Conservation (phyloP, 1,140 invertebrate species). For the Hesperophylax magnus region DNA sequence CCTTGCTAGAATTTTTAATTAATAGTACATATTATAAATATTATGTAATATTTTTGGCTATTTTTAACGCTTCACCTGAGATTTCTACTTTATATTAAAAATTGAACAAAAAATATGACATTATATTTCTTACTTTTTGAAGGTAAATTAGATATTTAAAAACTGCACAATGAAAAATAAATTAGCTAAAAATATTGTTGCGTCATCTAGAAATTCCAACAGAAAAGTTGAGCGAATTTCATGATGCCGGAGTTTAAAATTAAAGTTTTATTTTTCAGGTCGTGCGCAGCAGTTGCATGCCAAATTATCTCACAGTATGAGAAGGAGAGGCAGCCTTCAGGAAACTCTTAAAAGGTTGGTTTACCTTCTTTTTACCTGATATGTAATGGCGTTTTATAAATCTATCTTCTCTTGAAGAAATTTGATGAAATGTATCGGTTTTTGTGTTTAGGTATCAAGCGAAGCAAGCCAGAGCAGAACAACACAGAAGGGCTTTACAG, state of each 20-base stretch:
- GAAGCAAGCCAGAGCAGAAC: slow-evolving; percentile 88
- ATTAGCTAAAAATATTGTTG: background rate
- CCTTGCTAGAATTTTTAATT: too few relatives aligned
- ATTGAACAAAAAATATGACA: too few relatives aligned
- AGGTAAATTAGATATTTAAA: too few relatives aligned
- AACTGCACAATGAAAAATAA: too few relatives aligned
- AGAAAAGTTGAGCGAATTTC: background rate
- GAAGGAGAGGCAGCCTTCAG: slow-evolving; percentile 82
- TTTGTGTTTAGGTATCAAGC: slow-evolving; percentile 78
- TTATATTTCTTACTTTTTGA: too few relatives aligned
- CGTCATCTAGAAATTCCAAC: background rate
- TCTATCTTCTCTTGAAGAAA: background rate
- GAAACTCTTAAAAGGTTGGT: slow-evolving; percentile 76
- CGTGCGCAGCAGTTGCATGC: slow-evolving; percentile 92
- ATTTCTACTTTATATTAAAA: background rate
- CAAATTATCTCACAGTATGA: slow-evolving; percentile 91
- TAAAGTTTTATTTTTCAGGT: slow-evolving; percentile 67
- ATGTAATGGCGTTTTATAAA: background rate
- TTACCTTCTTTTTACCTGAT: background rate
- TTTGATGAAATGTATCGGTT: background rate
- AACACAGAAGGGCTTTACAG: slow-evolving; percentile 83
- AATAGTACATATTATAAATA: too few relatives aligned
- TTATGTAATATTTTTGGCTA: too few relatives aligned
- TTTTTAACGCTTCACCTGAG: too few relatives aligned
- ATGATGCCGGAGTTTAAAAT: background rate